Conservation (phyloP, 2,113 vertebrate species). For the Synchiropus splendidus region DNA sequence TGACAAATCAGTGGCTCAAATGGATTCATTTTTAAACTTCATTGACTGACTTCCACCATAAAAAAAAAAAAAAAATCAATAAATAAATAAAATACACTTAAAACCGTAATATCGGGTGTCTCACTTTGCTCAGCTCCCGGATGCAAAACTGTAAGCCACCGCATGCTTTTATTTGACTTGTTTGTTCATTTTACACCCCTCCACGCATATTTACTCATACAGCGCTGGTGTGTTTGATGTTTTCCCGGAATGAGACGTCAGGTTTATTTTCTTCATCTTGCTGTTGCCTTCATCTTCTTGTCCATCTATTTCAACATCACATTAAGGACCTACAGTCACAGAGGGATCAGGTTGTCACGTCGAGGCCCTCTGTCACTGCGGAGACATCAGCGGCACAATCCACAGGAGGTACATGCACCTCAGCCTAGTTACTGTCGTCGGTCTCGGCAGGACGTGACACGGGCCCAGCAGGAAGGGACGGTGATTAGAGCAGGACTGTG, state of each 20-base stretch:
- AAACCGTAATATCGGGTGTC: too few species aligned
- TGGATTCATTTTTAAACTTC: too few species aligned
- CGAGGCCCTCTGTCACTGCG: conserved; percentile 39
- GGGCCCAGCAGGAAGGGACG: conserved; percentile 41
- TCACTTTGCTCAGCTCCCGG: too few species aligned
- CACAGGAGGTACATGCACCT: conserved; percentile 47
- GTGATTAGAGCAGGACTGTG: conserved; percentile 42
- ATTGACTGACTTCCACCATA: too few species aligned
- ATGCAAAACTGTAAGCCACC: conserved; percentile 7
- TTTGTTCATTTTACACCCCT: background rate
- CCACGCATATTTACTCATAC: background rate
- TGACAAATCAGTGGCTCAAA: too few species aligned
- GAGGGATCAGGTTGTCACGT: conserved; percentile 35
- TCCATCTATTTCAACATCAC: conserved; percentile 16
- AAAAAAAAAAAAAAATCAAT: too few species aligned
- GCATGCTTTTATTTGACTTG: background rate
- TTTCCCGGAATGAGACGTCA: background rate
- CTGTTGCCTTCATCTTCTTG: conserved; percentile 21
- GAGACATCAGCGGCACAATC: conserved; percentile 47
- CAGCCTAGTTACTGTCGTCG: conserved; percentile 38
- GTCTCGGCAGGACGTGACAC: conserved; percentile 51
- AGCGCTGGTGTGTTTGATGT: conserved; percentile 3
- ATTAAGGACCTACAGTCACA: conserved; percentile 32
- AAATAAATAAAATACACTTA: too few species aligned
- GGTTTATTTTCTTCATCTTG: background rate